These are phyloP conservation scores for Dendrolimus houi DNA, from an alignment of 2,888 invertebrate genomes.

Conservation along the genomic window DNA sequence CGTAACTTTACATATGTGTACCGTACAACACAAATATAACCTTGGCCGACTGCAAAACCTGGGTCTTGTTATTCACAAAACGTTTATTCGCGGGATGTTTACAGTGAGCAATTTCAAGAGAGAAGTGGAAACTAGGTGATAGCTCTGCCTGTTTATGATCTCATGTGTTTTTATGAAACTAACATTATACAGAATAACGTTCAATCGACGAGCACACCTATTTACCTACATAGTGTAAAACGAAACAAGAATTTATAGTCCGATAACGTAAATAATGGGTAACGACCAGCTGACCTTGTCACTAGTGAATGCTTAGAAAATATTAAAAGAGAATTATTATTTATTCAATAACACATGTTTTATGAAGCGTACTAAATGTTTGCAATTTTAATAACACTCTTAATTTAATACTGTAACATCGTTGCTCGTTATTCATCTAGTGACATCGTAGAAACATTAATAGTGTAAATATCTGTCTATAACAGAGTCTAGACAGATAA, in stretches of 20 bases:
- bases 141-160: slow-evolving; percentile 16
- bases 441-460: too few species aligned
- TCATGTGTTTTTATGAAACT: slow-evolving; percentile 12
- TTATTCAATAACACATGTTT: slow-evolving; percentile 6
- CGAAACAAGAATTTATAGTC: slow-evolving; percentile 1
- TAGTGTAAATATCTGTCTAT: too few species aligned
- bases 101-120: slow-evolving; percentile 27
- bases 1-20: slow-evolving; percentile 33
- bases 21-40: slow-evolving; percentile 21
- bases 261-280: slow-evolving; percentile 13
- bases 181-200: background rate
- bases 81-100: slow-evolving; percentile 40
- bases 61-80: slow-evolving; percentile 40
- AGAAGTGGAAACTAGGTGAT: slow-evolving; percentile 20
- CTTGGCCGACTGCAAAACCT: slow-evolving; percentile 53
- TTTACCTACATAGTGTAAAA: background rate
- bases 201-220: background rate
- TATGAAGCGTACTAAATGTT: slow-evolving; percentile 2
- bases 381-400: background rate
- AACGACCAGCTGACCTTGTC: slow-evolving; percentile 23
- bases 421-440: too few species aligned
- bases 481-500: too few species aligned
- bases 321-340: slow-evolving; percentile 10
- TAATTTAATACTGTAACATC: background rate
- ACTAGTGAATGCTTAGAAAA: slow-evolving; percentile 9